A percentile compares a stretch with the other conserved stretches of the same genome.
Evolutionary conservation across 1,140 invertebrate genomes (phyloP).

Genomic region (Pristionchus pacificus): DNA sequence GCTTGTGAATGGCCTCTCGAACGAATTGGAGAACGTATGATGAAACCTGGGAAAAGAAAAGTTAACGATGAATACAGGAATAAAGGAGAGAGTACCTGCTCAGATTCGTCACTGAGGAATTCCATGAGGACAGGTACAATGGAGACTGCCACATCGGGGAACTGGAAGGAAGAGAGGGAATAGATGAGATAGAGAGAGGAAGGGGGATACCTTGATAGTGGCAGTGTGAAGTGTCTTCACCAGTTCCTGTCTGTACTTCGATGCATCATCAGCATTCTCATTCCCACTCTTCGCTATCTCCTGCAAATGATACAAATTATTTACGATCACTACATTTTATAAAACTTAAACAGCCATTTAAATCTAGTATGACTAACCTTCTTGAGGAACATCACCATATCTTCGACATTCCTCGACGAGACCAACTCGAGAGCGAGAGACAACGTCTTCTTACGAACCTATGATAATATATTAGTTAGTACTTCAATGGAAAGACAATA

Average conservation of each 20-base stretch:
- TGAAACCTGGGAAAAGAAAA: constrained; percentile 63
- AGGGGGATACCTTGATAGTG: constrained; percentile 70
- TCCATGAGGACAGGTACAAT: constrained; percentile 92
- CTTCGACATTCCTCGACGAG: constrained; percentile 85
- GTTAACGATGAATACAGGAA: neutral
- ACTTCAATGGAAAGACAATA: neutral
- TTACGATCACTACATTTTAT: neutral
- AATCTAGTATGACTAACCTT: constrained; percentile 36
- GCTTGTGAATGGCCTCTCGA: constrained; percentile 86
- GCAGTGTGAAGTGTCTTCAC: constrained; percentile 90
- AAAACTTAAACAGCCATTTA: neutral
- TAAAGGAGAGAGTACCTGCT: no score
- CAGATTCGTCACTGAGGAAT: constrained; percentile 88
- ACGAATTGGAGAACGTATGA: constrained; percentile 90
- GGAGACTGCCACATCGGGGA: constrained; percentile 87
- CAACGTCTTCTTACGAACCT: constrained; percentile 82
- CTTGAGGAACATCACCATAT: constrained; percentile 63
- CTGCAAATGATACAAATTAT: constrained; percentile 22
- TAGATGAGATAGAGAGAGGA: neutral
- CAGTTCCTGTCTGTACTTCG: constrained; percentile 88
- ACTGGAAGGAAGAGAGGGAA: constrained; percentile 59
- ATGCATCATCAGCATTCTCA: constrained; percentile 79
- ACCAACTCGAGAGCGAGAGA: constrained; percentile 82
- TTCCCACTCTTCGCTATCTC: constrained; percentile 86
- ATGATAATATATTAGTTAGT: neutral